Evolutionary conservation across 2,113 vertebrate genomes (phyloP).

Genomic region (Phrynosoma blainvillii): DNA sequence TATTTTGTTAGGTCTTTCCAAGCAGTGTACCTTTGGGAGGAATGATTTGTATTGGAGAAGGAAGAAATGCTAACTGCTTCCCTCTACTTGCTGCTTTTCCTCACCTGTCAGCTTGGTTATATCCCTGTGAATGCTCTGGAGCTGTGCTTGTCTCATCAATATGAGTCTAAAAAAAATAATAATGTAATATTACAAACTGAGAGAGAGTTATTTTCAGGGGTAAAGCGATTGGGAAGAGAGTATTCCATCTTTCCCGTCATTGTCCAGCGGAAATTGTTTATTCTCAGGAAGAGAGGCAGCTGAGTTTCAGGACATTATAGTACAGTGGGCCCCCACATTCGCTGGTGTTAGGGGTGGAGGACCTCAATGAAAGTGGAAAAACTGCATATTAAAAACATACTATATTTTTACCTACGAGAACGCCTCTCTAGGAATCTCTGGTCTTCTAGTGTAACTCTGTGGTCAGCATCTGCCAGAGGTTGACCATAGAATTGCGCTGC

Average conservation of each 20-base stretch:
- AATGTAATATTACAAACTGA: no score
- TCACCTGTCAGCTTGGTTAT: neutral
- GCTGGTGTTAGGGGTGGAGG: no score
- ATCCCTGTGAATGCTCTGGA: neutral
- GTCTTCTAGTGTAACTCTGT: no score
- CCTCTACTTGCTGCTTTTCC: neutral
- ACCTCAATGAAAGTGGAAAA: no score
- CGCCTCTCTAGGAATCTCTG: no score
- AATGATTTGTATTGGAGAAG: neutral
- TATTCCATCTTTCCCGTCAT: neutral
- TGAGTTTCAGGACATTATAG: no score
- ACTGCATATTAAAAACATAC: no score
- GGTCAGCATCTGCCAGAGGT: no score
- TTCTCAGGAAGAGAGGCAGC: no score
- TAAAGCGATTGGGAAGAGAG: neutral
- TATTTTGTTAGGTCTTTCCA: neutral
- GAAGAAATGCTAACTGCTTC: neutral
- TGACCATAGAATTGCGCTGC: no score
- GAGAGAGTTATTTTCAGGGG: neutral
- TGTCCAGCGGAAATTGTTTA: neutral
- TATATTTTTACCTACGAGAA: no score
- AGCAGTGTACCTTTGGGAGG: neutral
- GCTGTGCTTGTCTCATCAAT: neutral
- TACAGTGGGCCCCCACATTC: no score
- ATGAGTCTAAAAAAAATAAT: neutral